Evolutionary conservation across 2,113 vertebrate genomes (phyloP).

Genomic region (Conger conger): DNA sequence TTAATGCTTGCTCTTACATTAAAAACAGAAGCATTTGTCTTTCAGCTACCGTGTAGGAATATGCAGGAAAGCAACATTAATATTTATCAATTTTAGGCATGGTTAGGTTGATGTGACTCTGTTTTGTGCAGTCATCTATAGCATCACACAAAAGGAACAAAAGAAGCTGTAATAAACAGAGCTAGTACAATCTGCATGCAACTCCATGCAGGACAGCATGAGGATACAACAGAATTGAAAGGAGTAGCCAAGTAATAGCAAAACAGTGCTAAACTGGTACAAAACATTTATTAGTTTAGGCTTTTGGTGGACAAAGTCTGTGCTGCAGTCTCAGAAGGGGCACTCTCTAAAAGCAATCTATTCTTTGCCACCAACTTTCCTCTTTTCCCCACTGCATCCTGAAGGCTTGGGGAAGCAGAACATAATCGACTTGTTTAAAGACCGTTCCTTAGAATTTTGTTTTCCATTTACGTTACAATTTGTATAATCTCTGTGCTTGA

Average conservation of each 20-base stretch:
- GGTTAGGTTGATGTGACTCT: not conserved
- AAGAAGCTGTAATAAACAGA: constrained; percentile 15
- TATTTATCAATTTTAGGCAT: constrained; percentile 20
- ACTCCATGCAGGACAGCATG: not conserved
- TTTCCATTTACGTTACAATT: constrained; percentile 1
- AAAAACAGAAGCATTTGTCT: not conserved
- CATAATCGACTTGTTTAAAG: not conserved
- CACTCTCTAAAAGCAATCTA: not conserved
- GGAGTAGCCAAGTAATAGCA: not conserved
- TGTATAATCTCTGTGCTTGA: constrained; percentile 19
- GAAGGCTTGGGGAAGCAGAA: not conserved
- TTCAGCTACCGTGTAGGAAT: not conserved
- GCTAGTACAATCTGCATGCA: not conserved
- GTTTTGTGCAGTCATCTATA: not conserved
- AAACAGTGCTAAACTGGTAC: not conserved
- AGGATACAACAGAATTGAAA: not conserved
- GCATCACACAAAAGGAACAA: not conserved
- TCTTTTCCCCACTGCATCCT: not conserved
- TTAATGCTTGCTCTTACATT: not conserved
- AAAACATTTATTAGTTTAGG: not conserved
- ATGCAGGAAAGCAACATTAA: not conserved
- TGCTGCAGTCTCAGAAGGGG: not conserved
- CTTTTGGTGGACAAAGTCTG: not conserved
- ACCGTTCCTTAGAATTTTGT: constrained; percentile 11
- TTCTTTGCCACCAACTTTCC: not conserved